phyloP scores from a whole-genome alignment of 2,797 vertebrate species.

The Calcarius lapponicus region DNA sequence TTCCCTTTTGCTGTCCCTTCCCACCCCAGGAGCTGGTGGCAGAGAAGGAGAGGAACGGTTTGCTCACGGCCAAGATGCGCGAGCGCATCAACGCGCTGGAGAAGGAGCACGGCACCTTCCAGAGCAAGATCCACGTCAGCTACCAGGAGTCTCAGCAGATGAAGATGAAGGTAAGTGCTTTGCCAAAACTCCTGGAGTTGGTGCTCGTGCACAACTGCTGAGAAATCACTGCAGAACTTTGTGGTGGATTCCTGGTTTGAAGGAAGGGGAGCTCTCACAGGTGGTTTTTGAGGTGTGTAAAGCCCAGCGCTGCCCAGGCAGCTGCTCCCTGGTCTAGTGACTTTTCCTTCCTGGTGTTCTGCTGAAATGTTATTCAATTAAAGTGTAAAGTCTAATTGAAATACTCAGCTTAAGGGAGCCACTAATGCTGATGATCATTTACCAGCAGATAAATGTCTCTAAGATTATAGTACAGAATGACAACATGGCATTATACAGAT shows the following conservation, averaged over 20 bases:
- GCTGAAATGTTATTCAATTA: background rate
- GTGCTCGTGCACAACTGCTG: background rate
- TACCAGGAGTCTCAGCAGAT: conserved; percentile 91
- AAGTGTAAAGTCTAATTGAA: background rate
- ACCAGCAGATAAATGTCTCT: background rate
- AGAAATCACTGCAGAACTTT: background rate
- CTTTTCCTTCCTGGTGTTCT: background rate
- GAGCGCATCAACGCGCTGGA: conserved; percentile 89
- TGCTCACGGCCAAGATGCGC: conserved; percentile 87
- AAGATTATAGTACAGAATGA: background rate
- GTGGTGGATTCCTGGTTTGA: background rate
- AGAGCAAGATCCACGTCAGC: conserved; percentile 91
- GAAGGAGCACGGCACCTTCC: conserved; percentile 89
- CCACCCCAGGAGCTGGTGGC: conserved; percentile 86
- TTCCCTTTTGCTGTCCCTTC: background rate
- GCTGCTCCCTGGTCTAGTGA: background rate
- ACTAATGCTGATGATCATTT: background rate
- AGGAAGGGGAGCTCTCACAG: background rate
- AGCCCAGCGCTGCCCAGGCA: background rate
- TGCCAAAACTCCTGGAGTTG: background rate
- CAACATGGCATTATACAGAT: background rate
- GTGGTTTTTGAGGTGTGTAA: background rate
- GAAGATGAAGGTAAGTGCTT: conserved; percentile 88
- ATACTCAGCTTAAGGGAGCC: background rate
- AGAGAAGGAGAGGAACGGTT: conserved; percentile 89